Evolutionary conservation across 2,113 vertebrate genomes (phyloP).

Genomic region (Chitala chitala): DNA sequence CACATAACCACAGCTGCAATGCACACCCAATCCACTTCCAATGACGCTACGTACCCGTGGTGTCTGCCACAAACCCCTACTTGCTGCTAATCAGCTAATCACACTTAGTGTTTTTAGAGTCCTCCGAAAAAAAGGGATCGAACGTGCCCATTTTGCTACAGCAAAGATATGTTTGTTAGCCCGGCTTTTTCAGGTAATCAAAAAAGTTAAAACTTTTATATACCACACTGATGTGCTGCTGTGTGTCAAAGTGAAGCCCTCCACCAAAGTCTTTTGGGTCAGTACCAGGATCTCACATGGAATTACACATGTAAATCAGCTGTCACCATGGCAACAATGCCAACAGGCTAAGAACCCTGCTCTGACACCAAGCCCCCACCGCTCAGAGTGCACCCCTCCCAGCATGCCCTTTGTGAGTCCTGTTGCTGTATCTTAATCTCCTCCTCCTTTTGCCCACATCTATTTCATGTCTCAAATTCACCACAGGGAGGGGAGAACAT

Average conservation of each 20-base stretch:
- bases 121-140: too few species aligned
- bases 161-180: background rate
- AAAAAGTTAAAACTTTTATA: background rate
- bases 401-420: background rate
- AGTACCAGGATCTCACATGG: background rate
- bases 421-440: background rate
- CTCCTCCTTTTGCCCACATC: background rate
- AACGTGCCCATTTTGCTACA: too few species aligned
- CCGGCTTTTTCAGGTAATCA: background rate
- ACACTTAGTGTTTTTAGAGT: too few species aligned
- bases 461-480: background rate
- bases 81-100: too few species aligned
- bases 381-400: background rate
- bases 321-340: conserved; percentile 1
- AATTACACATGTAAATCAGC: conserved; percentile 13
- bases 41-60: background rate
- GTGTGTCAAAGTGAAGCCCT: too few species aligned
- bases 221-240: conserved; percentile 4
- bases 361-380: background rate
- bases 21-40: background rate
- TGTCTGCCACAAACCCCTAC: background rate
- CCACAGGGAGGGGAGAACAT: background rate
- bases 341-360: background rate
- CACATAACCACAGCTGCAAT: background rate
- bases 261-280: too few species aligned